A percentile compares a stretch with the other conserved stretches of the same genome.
These are phyloP conservation scores for Tetraneura akinire DNA, from an alignment of 1,140 invertebrate genomes.

Conservation along the genomic window DNA sequence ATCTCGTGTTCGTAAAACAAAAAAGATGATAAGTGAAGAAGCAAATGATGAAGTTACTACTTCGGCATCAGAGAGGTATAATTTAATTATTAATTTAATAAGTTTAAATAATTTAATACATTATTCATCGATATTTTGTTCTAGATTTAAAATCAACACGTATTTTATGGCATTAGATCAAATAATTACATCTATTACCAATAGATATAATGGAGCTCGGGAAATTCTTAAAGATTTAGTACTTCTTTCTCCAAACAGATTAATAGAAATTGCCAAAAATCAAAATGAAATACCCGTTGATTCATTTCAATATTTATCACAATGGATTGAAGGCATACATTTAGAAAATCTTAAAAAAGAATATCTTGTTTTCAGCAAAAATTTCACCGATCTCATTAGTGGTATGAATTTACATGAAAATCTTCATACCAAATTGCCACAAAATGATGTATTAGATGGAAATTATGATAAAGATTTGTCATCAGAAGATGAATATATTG, in stretches of 20 bases:
- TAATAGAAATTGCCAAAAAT: background rate
- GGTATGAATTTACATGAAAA: background rate
- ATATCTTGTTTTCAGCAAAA: background rate
- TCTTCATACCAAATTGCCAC: background rate
- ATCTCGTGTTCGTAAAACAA: background rate
- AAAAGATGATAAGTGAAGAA: too few species aligned
- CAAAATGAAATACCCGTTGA: background rate
- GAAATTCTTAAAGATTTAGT: background rate
- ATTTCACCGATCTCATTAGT: background rate
- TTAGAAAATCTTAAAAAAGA: background rate
- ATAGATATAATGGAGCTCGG: background rate
- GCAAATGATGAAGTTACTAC: background rate
- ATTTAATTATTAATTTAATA: background rate
- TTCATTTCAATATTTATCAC: background rate
- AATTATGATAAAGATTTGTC: background rate
- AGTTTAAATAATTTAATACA: background rate
- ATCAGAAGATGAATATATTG: background rate
- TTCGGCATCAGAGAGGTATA: background rate
- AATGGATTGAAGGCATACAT: background rate
- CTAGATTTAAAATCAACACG: constrained; percentile 4
- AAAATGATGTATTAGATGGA: background rate
- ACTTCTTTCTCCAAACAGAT: background rate
- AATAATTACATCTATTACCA: background rate
- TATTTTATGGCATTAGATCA: background rate
- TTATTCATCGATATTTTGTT: background rate